Evolutionary conservation across 2,888 invertebrate species (phyloP).

Genomic region (Sphinx pinastri): DNA sequence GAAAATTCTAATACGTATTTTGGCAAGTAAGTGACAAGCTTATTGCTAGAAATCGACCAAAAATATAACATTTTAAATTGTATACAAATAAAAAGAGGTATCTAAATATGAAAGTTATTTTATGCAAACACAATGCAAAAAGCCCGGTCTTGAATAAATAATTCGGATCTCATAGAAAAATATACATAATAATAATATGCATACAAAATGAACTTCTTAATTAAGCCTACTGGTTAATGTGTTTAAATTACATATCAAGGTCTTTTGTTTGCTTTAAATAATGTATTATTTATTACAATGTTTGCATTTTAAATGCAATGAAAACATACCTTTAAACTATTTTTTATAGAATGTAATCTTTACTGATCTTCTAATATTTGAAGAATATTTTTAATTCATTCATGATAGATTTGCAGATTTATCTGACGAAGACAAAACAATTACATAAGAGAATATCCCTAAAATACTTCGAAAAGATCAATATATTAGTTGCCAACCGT

Average conservation of each 20-base stretch:
- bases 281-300: not conserved
- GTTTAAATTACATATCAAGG: not conserved
- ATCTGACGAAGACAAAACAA: no score
- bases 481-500: no score
- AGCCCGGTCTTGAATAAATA: not conserved
- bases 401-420: no score
- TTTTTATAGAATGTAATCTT: no score
- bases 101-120: not conserved
- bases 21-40: no score
- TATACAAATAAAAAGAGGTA: not conserved
- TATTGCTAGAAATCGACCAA: not conserved
- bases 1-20: not conserved
- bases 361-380: no score
- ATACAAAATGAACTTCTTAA: not conserved
- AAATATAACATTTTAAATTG: not conserved
- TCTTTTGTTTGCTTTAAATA: not conserved
- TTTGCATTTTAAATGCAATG: not conserved
- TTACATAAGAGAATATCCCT: no score
- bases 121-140: not conserved
- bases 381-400: no score
- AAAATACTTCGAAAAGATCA: no score
- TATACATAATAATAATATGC: not conserved
- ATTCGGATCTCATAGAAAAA: not conserved
- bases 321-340: no score
- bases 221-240: not conserved